Evolutionary conservation across 2,888 invertebrate species (phyloP).

Genomic region (Sinhomidia bicolor): DNA sequence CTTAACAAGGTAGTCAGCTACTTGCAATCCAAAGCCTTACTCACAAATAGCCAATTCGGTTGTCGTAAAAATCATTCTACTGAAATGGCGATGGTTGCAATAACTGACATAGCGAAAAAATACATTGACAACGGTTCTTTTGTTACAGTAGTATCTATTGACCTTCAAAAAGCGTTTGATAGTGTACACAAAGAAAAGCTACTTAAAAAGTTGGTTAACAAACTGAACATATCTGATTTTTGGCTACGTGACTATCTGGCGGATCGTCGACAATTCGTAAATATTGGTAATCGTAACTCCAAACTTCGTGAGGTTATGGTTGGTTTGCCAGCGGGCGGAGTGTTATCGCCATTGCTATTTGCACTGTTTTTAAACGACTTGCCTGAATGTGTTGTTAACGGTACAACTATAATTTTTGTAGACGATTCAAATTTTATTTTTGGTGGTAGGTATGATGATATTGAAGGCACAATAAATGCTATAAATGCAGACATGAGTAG

Average conservation of each 20-base stretch:
- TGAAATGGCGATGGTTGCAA: conserved; percentile 49
- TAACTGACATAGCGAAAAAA: conserved; percentile 26
- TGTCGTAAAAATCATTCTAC: conserved; percentile 45
- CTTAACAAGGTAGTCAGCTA: not conserved
- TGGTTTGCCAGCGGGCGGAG: conserved; percentile 38
- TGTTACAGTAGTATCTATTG: conserved; percentile 19
- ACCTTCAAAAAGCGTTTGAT: conserved; percentile 57
- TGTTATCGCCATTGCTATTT: not conserved
- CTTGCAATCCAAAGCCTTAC: not conserved
- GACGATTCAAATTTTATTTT: conserved; percentile 16
- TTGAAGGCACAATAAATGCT: not conserved
- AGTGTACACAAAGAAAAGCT: conserved; percentile 33
- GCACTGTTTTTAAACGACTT: conserved; percentile 45
- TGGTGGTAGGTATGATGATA: not conserved
- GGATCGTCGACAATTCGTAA: conserved; percentile 4
- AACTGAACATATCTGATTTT: conserved; percentile 41
- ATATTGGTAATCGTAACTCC: not conserved
- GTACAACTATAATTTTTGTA: not conserved
- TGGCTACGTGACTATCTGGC: conserved; percentile 3
- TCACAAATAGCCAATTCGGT: conserved; percentile 31
- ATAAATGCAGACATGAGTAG: not conserved
- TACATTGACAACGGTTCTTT: conserved; percentile 30
- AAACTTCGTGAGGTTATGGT: not conserved
- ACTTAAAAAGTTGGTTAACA: not conserved
- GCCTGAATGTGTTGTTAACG: not conserved